phyloP scores from a whole-genome alignment of 1,140 invertebrate genomes.

The Cataglyphis hispanica region DNA sequence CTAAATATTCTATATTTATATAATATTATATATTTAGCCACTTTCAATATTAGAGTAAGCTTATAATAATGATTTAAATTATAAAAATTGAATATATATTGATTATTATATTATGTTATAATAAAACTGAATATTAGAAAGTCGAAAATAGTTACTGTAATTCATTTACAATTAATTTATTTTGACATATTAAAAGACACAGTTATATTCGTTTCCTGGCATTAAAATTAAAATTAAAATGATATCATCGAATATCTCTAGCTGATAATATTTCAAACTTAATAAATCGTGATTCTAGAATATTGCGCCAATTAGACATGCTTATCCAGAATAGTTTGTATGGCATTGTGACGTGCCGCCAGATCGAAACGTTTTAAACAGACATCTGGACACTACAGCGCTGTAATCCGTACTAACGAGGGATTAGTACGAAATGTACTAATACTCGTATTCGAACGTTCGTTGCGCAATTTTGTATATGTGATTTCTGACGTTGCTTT shows the following conservation, averaged over 20 bases:
- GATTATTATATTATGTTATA: not conserved
- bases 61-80: not conserved
- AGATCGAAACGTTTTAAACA: constrained; percentile 48
- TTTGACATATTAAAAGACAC: not conserved
- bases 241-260: not conserved
- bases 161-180: constrained; percentile 13
- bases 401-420: constrained; percentile 57
- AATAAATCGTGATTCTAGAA: constrained; percentile 3
- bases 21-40: too few species aligned
- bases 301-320: constrained; percentile 40
- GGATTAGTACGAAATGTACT: constrained; percentile 27
- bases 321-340: constrained; percentile 46
- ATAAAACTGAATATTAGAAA: not conserved
- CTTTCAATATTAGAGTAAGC: not conserved
- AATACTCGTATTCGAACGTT: constrained; percentile 20
- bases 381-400: not conserved
- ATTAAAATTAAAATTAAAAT: not conserved
- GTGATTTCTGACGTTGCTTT: not conserved
- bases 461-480: not conserved
- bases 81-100: not conserved
- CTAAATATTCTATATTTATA: constrained; percentile 11
- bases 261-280: constrained; percentile 1
- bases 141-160: not conserved
- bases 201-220: not conserved
- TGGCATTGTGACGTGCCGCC: constrained; percentile 13